Percentiles rank a stretch among this genome's conserved stretches.
Conservation (phyloP, 2,888 invertebrate species). For the Thymelicus acteon region DNA sequence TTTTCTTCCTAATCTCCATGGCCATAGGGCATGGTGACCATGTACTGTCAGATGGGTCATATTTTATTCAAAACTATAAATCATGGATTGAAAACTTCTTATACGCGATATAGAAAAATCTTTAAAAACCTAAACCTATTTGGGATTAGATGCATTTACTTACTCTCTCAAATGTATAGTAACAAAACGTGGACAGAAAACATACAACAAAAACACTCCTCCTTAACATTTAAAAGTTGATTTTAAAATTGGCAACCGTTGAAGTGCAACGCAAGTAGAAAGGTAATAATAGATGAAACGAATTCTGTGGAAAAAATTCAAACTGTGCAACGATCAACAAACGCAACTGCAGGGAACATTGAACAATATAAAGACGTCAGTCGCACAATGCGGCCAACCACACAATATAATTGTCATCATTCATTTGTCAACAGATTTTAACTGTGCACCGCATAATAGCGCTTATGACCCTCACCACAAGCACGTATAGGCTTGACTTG, state of each 20-base stretch:
- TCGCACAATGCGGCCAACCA: conserved; percentile 62
- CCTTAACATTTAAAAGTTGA: not conserved
- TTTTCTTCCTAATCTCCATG: too few relatives aligned
- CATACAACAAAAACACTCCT: too few relatives aligned
- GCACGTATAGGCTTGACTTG: conserved; percentile 54
- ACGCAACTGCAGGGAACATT: conserved; percentile 51
- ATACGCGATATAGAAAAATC: too few relatives aligned
- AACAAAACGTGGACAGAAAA: too few relatives aligned
- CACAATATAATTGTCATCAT: conserved; percentile 80
- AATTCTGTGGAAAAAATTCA: conserved; percentile 43
- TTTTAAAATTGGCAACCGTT: conserved; percentile 9
- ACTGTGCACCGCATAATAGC: conserved; percentile 47
- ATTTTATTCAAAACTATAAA: too few relatives aligned
- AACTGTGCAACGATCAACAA: conserved; percentile 47
- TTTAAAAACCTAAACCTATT: too few relatives aligned
- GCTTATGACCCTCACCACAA: conserved; percentile 56
- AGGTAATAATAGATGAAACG: conserved; percentile 35
- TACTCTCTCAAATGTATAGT: too few relatives aligned
- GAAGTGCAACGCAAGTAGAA: conserved; percentile 16
- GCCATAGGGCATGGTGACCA: too few relatives aligned
- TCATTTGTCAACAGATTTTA: conserved; percentile 73
- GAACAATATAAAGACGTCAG: conserved; percentile 68
- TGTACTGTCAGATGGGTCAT: too few relatives aligned
- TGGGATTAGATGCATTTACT: too few relatives aligned
- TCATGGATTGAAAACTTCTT: too few relatives aligned